Evolutionary conservation across 2,797 vertebrate species (phyloP), one percentile per base, ranked within the genome.

Genomic region (Parauchenoglanis ngamensis): DNA sequence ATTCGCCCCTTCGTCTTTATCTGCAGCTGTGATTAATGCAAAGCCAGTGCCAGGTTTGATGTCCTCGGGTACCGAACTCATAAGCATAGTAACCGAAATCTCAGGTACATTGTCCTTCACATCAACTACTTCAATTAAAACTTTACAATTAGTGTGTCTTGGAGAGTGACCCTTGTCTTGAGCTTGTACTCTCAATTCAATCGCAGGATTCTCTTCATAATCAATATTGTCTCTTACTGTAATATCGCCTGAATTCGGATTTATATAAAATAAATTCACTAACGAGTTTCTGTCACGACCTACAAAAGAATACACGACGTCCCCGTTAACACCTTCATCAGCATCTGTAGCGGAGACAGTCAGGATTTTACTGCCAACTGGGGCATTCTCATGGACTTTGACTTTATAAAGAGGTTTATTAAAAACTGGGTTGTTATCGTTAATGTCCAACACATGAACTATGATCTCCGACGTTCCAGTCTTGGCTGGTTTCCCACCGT

Each of bases 391-490:
- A 0, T 77, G 56, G 0, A 92, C 10, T 7, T 59, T 87, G 0
- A 87, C 89, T 87, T 92, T 89, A 72, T 92, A 92, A 0, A 92
- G 23, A 7, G 78, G 23, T 65, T 85, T 88, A 7, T 10, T 85
- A n/a, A 91, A 92, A 7, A 86, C 81, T 0, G 92, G 92, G 15
- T 65, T 87, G 72, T 92, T 92, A 0, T 92, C 87, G 23, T 92
- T 91, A 13, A 79, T 67, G 65, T 92, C 91, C 19, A 92, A 15
- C 1, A 91, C 78, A 3, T 89, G 61, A 4, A 91, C 15, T 17
- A 88, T 28, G 46, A 92, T 78, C 25, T 87, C 76, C 8, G 87
- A 15, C 3, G 87, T 89, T 1, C 92, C 92, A 0, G 89, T 85
- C 87, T 79, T 90, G 0, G 85, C 54, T 15, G 91, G 88, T 56